phyloP scores from a whole-genome alignment of 2,797 vertebrate species.

The Fratercula arctica region DNA sequence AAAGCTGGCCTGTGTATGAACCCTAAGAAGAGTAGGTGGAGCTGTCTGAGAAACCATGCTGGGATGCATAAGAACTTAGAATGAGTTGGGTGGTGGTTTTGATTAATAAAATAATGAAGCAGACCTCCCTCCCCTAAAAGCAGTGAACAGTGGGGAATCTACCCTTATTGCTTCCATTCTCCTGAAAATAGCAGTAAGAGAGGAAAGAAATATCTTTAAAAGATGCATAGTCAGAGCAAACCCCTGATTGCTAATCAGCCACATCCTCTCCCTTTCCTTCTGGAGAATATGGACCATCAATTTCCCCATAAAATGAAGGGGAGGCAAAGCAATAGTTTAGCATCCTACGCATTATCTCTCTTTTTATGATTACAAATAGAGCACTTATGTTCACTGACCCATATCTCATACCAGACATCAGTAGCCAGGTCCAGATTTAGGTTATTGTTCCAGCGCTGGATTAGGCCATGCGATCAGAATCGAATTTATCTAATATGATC shows the following conservation, averaged over 20 bases:
- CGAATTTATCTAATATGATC: slow-evolving; percentile 54
- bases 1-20: background rate
- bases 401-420: slow-evolving; percentile 29
- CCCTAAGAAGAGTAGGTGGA: background rate
- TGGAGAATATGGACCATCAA: slow-evolving; percentile 26
- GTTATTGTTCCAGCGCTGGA: slow-evolving; percentile 47
- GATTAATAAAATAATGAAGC: background rate
- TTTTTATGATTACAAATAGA: slow-evolving; percentile 62
- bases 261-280: slow-evolving; percentile 40
- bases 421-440: slow-evolving; percentile 21
- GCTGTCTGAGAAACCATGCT: background rate
- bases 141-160: background rate
- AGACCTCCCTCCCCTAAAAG: background rate
- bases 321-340: slow-evolving; percentile 41
- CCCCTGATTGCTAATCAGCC: slow-evolving; percentile 32
- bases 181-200: background rate
- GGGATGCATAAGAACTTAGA: background rate
- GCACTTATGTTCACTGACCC: slow-evolving; percentile 51
- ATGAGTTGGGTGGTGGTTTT: background rate
- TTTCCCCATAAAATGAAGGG: slow-evolving; percentile 46
- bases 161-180: background rate
- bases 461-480: slow-evolving; percentile 11
- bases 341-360: slow-evolving; percentile 45
- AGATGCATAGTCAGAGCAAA: slow-evolving; percentile 17
- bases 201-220: background rate